Percentiles rank a stretch among this genome's conserved stretches.
Conservation (phyloP, 2,797 vertebrate species). For the Sebastiscus albofasciatus region DNA sequence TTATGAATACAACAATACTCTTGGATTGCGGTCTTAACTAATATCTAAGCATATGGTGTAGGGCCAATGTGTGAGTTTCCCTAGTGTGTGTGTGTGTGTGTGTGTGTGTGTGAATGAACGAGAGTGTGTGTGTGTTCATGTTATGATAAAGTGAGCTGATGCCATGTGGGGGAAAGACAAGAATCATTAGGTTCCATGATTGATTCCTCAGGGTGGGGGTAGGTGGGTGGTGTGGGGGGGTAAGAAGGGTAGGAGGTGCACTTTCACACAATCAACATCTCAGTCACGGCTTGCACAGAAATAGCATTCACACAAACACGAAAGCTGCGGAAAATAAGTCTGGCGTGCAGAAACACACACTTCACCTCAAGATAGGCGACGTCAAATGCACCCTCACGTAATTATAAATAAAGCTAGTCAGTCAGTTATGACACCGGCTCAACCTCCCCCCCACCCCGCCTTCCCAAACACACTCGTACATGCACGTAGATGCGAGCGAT, state of each 20-base stretch:
- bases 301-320: slow-evolving; percentile 45
- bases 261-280: slow-evolving; percentile 65
- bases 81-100: slow-evolving; percentile 38
- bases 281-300: slow-evolving; percentile 57
- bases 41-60: slow-evolving; percentile 68
- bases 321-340: slow-evolving; percentile 29
- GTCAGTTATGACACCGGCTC: slow-evolving; percentile 45
- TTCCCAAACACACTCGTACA: slow-evolving; percentile 40
- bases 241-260: slow-evolving; percentile 46
- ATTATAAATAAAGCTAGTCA: slow-evolving; percentile 69
- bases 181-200: slow-evolving; percentile 74
- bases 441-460: not conserved
- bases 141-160: slow-evolving; percentile 69
- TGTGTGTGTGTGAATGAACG: slow-evolving; percentile 22
- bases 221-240: not conserved
- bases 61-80: slow-evolving; percentile 49
- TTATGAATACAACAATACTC: slow-evolving; percentile 78
- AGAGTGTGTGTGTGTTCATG: slow-evolving; percentile 39
- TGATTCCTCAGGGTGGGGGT: slow-evolving; percentile 51
- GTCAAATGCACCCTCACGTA: slow-evolving; percentile 27
- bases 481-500: slow-evolving; percentile 62
- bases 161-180: slow-evolving; percentile 72
- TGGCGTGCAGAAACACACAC: slow-evolving; percentile 22
- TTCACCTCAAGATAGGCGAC: slow-evolving; percentile 27
- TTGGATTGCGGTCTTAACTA: slow-evolving; percentile 68